These are phyloP conservation scores for Alosa sapidissima DNA, from an alignment of 2,797 vertebrate species.

Conservation along the genomic window DNA sequence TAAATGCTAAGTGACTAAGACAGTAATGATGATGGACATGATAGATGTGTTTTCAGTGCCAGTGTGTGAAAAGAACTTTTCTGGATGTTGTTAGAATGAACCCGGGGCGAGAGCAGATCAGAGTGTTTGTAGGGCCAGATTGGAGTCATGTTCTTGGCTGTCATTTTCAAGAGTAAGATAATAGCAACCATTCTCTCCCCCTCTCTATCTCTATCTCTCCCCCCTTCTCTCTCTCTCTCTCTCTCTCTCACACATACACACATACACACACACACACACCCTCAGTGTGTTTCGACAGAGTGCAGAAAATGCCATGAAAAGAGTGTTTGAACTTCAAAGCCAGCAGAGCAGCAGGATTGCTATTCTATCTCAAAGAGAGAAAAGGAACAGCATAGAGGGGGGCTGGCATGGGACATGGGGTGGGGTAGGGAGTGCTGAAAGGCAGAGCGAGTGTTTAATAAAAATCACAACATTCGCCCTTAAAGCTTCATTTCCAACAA, in stretches of 20 bases:
- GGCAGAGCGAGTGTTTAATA: neutral
- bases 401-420: neutral
- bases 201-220: no score
- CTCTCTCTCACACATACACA: neutral
- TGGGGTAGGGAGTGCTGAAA: neutral
- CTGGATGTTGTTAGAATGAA: neutral
- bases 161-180: neutral
- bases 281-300: neutral
- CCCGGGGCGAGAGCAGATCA: neutral
- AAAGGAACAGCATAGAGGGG: neutral
- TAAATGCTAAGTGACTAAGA: neutral
- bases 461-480: neutral
- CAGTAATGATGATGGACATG: neutral
- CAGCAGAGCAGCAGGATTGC: neutral
- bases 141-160: neutral
- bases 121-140: neutral
- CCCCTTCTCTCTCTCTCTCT: neutral
- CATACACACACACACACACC: neutral
- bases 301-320: slow-evolving; percentile 2
- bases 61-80: neutral
- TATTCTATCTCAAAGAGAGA: neutral
- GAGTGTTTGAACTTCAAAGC: neutral
- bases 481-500: neutral
- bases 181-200: neutral
- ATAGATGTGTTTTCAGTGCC: neutral